Evolutionary conservation across 2,888 invertebrate species (phyloP), one percentile per base, ranked within the genome.

Genomic region (Drosophila putrida): DNA sequence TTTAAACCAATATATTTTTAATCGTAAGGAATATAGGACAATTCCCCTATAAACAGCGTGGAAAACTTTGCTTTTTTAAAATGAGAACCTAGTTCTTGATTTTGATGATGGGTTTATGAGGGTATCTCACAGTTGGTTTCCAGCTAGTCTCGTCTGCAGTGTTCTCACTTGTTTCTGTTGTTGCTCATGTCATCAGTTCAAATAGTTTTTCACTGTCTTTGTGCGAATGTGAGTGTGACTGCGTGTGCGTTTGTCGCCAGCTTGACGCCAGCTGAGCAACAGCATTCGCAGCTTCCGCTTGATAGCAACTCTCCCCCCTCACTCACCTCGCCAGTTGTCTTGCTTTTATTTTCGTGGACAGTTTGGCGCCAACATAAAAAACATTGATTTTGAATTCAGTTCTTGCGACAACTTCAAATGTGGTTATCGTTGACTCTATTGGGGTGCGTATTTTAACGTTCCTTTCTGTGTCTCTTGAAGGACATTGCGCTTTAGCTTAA

Each of bases 341-440:
- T 75, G 59, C 70, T 73, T 68, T 83, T 89, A 84, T 87, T 87
- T 87, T 87, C 70, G 71, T 54, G 77, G 85, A 85, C 85, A 75
- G 62, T 27, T 61, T 76, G 85, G 89, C 85, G 85, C 85, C 85
- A 89, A 71, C 75, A 89, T 84, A 84, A 81, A 87, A 75, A 83
- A 76, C 71, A 82, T 87, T 76, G 84, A 83, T 86, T 83, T 76
- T 63, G 59, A 78, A 67, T 82, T 69, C 74, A 31, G 41, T 46
- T 55, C 43, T 44, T 47, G 64, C 49, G 64, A 49, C 66, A 64
- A 47, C 62, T 39, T 58, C 54, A 47, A 62, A 53, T 61, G 55
- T 25, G 49, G 27, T 53, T 57, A 36, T 50, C 64, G 55, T 44
- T 51, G 39, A 38, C 38, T 44, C 49, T n/a, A 39, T 46, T 39